phyloP scores from a whole-genome alignment of 2,797 vertebrate species.

The Enteromius anoplus region DNA sequence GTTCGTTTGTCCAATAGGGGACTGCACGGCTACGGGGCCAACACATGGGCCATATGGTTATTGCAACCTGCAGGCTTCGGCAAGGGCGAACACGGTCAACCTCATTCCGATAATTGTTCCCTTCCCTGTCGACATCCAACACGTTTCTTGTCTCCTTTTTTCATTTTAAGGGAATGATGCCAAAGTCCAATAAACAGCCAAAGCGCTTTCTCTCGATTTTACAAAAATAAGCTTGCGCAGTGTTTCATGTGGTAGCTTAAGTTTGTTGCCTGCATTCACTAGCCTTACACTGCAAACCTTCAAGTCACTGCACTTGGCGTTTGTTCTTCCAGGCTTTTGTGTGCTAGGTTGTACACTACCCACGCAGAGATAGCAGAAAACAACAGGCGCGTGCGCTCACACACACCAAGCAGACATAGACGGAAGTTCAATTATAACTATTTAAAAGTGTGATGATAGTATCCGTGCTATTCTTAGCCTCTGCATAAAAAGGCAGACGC shows the following conservation, averaged over 20 bases:
- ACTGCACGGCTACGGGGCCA: constrained; percentile 65
- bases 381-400: constrained; percentile 46
- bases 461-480: constrained; percentile 63
- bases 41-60: constrained; percentile 73
- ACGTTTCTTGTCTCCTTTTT: constrained; percentile 33
- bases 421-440: constrained; percentile 63
- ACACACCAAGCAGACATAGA: constrained; percentile 31
- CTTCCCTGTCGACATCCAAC: constrained; percentile 39
- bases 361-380: constrained; percentile 50
- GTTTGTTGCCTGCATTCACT: constrained; percentile 26
- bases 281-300: constrained; percentile 13
- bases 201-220: not conserved
- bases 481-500: constrained; percentile 52
- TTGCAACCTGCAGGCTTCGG: constrained; percentile 69
- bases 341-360: constrained; percentile 50
- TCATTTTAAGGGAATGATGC: constrained; percentile 12
- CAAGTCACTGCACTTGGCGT: constrained; percentile 61
- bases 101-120: constrained; percentile 53
- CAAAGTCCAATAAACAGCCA: constrained; percentile 3
- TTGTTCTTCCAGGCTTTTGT: constrained; percentile 59
- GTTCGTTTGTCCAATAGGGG: constrained; percentile 72
- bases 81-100: constrained; percentile 55
- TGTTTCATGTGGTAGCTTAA: not conserved
- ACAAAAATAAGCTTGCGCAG: not conserved
- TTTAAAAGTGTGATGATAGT: constrained; percentile 56